Evolutionary conservation across 2,888 invertebrate genomes (phyloP).

Genomic region (Plutella xylostella): DNA sequence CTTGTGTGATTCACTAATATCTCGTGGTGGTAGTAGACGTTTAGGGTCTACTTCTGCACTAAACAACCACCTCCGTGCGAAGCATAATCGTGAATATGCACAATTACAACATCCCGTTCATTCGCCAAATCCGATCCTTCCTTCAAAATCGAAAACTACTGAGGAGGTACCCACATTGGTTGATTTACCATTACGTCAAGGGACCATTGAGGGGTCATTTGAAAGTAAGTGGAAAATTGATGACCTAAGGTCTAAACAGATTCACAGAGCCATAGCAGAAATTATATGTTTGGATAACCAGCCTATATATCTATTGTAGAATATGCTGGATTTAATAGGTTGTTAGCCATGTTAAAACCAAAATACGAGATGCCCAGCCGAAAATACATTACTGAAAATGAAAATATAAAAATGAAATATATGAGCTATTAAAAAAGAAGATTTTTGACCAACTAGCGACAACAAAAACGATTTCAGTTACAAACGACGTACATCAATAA

Average conservation of each 20-base stretch:
- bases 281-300: not conserved
- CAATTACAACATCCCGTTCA: not conserved
- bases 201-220: not conserved
- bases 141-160: not conserved
- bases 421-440: too few species aligned
- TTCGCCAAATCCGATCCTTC: not conserved
- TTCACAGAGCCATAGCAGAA: not conserved
- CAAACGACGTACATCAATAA: too few species aligned
- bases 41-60: not conserved
- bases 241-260: not conserved
- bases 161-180: not conserved
- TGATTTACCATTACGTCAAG: not conserved
- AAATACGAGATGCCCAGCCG: too few species aligned
- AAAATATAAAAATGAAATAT: too few species aligned
- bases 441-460: too few species aligned
- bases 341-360: too few species aligned
- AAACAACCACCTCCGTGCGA: not conserved
- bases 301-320: too few species aligned
- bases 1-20: not conserved
- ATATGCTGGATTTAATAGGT: too few species aligned
- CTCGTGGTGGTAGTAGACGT: not conserved
- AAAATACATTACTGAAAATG: too few species aligned
- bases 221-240: not conserved
- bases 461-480: too few species aligned
- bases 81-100: not conserved